Conservation (phyloP, 1,140 invertebrate genomes). For the Centruroides sculpturatus region DNA sequence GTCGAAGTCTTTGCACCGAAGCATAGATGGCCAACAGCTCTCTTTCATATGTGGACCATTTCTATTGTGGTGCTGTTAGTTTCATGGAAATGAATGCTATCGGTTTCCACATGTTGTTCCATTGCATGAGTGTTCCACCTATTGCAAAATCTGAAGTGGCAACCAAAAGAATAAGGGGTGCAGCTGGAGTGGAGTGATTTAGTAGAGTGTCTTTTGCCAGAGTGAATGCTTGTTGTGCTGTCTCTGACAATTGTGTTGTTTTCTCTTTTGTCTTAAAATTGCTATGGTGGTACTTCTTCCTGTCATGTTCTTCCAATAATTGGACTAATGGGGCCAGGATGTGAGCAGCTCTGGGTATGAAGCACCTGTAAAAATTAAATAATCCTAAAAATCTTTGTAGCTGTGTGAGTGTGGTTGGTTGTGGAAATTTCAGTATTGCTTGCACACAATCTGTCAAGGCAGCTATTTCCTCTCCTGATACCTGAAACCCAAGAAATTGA, state of each 20-base stretch:
- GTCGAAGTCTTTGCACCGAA: slow-evolving; percentile 19
- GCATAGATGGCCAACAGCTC: slow-evolving; percentile 19
- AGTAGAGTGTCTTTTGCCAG: slow-evolving; percentile 15
- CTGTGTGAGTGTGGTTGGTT: slow-evolving; percentile 23
- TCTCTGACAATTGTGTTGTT: slow-evolving; percentile 10
- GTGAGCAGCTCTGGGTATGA: slow-evolving; percentile 3
- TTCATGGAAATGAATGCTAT: slow-evolving; percentile 11
- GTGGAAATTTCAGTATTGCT: slow-evolving; percentile 13
- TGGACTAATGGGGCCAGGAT: background rate
- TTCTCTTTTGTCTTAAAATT: background rate
- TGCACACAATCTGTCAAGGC: slow-evolving; percentile 1
- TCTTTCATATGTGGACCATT: slow-evolving; percentile 16
- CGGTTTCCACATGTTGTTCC: background rate
- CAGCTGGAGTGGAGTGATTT: slow-evolving; percentile 2
- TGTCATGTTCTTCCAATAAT: background rate
- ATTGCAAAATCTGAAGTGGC: slow-evolving; percentile 11
- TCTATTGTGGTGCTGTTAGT: slow-evolving; percentile 9
- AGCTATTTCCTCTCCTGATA: slow-evolving; percentile 1
- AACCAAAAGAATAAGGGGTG: slow-evolving; percentile 4
- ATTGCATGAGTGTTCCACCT: slow-evolving; percentile 11
- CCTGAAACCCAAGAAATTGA: slow-evolving; percentile 9
- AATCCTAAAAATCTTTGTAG: slow-evolving; percentile 26
- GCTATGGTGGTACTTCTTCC: background rate
- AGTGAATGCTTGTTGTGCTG: slow-evolving; percentile 14
- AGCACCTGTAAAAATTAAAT: slow-evolving; percentile 26